Base-by-base conservation (phyloP, 2,888 invertebrate species). In the Conops quadrifasciatus region DNA sequence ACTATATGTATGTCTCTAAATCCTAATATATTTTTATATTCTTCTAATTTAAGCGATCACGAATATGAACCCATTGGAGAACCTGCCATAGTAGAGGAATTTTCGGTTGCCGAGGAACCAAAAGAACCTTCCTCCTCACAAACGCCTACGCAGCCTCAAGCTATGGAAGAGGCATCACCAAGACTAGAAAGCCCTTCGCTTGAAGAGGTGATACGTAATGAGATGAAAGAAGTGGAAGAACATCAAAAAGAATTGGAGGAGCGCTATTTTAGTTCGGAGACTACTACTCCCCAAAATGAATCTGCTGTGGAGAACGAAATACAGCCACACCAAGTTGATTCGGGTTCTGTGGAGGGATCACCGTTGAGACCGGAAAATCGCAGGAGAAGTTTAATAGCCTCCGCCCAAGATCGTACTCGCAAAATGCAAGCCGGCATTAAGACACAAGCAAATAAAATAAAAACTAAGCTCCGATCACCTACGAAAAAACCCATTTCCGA, bases 51-150 rank as follows among this genome's bases (percentile, higher is more conserved):
- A 89, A 95, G 95, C 89, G 95, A 95, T 89, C 95, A 95, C 90
- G 94, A 95, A 87, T 95, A 95, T 88, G 95, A 95, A 88, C 93
- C 94, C 79, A 92, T 95, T 85, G 93, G 92, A 83, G 91, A 92
- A 80, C 92, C 92, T 75, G 87, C 78, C 65, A 74, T 76, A 72
- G 78, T 73, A 71, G 76, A 74, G 28, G 60, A 67, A 47, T 67
- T 36, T 4, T 9, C 36, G 9, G 9, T 36, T 36, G 16, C 26
- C 16, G 9, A 15, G 4, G 58, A 58, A 28, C n/a, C 49, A 4
- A 77, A 74, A 71, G 71, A 71, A 51, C 72, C 77, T 45, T 72
- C 75, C 73, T 24, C 43, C 67, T 56, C 19, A 3, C 51, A 56
- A 13, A 63, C 15, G 47, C 58, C 9, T 67, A 49, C 21, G 21